Evolutionary conservation across 2,888 invertebrate species (phyloP).

Genomic region (Lypha dubia): DNA sequence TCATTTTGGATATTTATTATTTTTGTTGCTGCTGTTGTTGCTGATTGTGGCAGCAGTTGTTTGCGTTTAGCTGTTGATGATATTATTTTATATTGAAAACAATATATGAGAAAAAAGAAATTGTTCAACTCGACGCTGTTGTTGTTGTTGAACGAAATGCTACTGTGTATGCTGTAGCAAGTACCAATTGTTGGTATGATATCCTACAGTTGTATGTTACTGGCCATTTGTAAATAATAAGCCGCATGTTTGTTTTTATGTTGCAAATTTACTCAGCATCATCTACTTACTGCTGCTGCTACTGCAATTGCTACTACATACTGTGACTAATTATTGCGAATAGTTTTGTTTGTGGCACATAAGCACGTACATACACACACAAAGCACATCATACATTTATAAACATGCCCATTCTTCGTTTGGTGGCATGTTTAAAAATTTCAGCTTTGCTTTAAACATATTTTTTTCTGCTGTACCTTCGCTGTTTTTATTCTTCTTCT

Average conservation of each 20-base stretch:
- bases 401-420: constrained; percentile 37
- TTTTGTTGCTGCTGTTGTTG: not conserved
- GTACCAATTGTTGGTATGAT: constrained; percentile 7
- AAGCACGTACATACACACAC: not conserved
- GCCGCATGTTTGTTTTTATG: constrained; percentile 60
- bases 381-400: not conserved
- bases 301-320: constrained; percentile 51
- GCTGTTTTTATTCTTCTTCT: not conserved
- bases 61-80: constrained; percentile 40
- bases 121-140: constrained; percentile 15
- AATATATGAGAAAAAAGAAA: not conserved
- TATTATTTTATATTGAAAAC: constrained; percentile 28
- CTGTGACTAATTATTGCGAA: constrained; percentile 70
- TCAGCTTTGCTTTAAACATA: constrained; percentile 30
- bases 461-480: constrained; percentile 7
- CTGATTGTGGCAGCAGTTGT: constrained; percentile 11
- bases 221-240: constrained; percentile 46
- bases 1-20: constrained; percentile 42
- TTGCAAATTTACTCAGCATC: constrained; percentile 54
- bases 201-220: constrained; percentile 11
- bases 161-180: constrained; percentile 49
- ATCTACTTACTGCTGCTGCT: constrained; percentile 29
- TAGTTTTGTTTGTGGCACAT: constrained; percentile 62
- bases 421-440: constrained; percentile 53
- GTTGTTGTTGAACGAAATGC: constrained; percentile 15